Base-by-base conservation (phyloP, 2,888 invertebrate species). In the Sericinus montela region DNA sequence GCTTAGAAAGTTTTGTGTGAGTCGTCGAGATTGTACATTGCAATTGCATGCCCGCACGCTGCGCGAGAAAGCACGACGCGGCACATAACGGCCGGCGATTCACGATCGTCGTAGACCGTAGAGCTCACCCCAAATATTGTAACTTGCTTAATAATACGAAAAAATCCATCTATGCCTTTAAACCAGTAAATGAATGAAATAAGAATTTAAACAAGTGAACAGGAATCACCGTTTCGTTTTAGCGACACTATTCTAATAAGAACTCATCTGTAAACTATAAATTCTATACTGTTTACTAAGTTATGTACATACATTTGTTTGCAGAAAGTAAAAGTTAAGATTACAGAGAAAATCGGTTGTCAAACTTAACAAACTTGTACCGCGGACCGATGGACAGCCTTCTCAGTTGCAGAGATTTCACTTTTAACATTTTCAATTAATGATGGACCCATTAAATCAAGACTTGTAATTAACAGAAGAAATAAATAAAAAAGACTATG, bases 31-130 rank as follows among this genome's bases (percentile, higher is more conserved):
- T 81, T 78, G 75, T 76, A 80, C 81, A 80, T 85, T 75, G 86
- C 87, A 86, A 80, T 85, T 75, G 86, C 87, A 86, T 85, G 86
- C 81, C 73, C 80, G 82, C 83, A 82, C 81, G 83, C 76, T 76
- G 82, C 80, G 77, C 86, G 80, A 86, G 88, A 87, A 87, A 87
- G 87, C 87, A 85, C 77, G 79, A 78, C 75, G 71, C 56, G 67
- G 69, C 64, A 65, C 43, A 48, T 52, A 50, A 53, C 51, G 30
- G 1, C 25, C 46, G 32, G 19, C 34, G 50, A 37, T 35, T 42
- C 40, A 43, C 48, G 39, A 44, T 43, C 32, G 29, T 45, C 51
- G 42, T 48, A 43, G 47, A 32, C 47, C 51, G 42, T 48, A 43
- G 47, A 59, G 56, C 57, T 59, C 60, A 54, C 51, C 42, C 43